phyloP scores from a whole-genome alignment of 2,797 vertebrate genomes.

The Merluccius polli region DNA sequence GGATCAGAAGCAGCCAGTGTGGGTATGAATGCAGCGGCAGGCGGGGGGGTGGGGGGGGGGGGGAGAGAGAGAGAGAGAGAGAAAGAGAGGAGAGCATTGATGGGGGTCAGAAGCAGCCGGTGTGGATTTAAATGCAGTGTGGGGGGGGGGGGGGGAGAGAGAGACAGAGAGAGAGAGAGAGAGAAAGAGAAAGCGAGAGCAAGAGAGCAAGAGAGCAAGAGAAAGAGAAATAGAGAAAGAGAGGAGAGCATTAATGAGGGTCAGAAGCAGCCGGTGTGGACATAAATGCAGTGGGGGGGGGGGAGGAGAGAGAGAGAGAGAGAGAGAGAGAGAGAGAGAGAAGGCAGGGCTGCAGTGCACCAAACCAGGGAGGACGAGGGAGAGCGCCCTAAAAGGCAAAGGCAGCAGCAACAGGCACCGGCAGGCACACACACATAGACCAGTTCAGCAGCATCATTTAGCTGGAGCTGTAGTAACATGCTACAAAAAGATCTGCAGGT shows the following conservation, averaged over 20 bases:
- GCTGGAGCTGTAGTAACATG: not conserved
- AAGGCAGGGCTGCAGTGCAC: conserved; percentile 86
- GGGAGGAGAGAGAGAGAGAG: conserved; percentile 74
- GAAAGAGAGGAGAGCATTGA: conserved; percentile 48
- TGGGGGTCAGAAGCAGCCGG: conserved; percentile 73
- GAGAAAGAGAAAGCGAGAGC: not conserved
- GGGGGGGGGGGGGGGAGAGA: conserved; percentile 49
- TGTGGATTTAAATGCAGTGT: conserved; percentile 92
- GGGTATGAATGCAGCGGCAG: conserved; percentile 95
- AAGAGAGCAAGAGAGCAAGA: not conserved
- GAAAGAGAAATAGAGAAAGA: not conserved
- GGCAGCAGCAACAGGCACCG: conserved; percentile 8
- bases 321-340: conserved; percentile 75
- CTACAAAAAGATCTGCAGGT: too few relatives aligned
- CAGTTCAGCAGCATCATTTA: not conserved
- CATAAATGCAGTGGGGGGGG: conserved; percentile 89
- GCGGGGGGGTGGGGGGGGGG: conserved; percentile 62
- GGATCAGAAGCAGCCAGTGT: conserved; percentile 74
- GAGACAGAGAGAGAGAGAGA: conserved; percentile 32
- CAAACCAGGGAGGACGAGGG: conserved; percentile 72
- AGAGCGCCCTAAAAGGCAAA: conserved; percentile 35
- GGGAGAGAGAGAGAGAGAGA: conserved; percentile 38
- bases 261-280: conserved; percentile 79
- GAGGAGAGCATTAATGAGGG: conserved; percentile 70
- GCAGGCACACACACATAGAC: not conserved